A percentile compares a stretch with the other conserved stretches of the same genome.
Conservation (phyloP, 2,113 vertebrate genomes). For the Rallus limicola region DNA sequence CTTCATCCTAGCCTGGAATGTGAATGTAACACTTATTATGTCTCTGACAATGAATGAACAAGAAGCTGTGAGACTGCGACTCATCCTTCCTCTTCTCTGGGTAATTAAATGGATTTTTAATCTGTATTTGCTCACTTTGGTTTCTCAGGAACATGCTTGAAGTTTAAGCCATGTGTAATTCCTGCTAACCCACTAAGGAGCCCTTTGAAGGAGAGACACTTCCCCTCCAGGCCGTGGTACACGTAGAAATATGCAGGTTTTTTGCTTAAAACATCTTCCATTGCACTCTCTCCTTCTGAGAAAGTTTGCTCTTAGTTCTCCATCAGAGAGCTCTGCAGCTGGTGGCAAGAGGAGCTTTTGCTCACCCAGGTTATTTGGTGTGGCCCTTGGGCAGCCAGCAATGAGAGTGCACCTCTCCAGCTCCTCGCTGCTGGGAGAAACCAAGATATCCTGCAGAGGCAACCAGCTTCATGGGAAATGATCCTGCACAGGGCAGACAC, state of each 20-base stretch:
- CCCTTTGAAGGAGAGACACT: background rate
- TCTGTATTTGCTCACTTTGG: background rate
- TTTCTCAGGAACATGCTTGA: background rate
- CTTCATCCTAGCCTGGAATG: background rate
- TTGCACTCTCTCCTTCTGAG: background rate
- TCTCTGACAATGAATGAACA: background rate
- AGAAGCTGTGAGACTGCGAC: background rate
- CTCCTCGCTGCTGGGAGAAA: background rate
- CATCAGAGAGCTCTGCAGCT: background rate
- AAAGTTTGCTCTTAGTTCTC: background rate
- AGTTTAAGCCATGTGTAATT: background rate
- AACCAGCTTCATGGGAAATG: background rate
- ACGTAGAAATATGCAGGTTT: accelerated
- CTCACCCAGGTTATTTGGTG: too few species aligned
- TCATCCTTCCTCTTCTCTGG: background rate
- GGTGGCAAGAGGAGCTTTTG: background rate
- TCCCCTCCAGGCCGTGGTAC: background rate
- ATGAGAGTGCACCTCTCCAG: background rate
- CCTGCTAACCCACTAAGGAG: background rate
- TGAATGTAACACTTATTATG: background rate
- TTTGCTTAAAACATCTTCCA: background rate
- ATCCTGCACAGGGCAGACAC: background rate
- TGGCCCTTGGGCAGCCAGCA: background rate
- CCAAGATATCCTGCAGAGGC: too few species aligned
- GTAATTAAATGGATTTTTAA: background rate